Evolutionary conservation across 2,797 vertebrate species (phyloP), one percentile per base, ranked within the genome.

Genomic region (Steatocranus sp.): DNA sequence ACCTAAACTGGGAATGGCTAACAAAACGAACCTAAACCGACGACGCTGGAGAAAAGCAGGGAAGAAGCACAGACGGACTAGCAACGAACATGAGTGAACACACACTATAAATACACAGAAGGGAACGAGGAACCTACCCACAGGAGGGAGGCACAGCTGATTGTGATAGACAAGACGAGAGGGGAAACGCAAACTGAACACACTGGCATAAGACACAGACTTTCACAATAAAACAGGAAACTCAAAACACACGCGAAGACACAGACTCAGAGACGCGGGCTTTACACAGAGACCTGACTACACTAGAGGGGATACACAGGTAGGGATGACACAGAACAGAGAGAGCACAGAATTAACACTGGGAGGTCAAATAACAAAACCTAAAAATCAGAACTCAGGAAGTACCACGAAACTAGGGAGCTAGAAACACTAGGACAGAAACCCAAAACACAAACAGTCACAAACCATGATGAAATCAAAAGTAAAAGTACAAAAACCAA

Each of bases 101-200:
- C 23, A 27, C 51, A 54, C 23, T 54, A 27, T 54, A 54, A 54
- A 27, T 27, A 27, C 51, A 54, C 51, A 27, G 51, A 53, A 8
- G 23, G 23, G 23, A 27, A 27, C 12, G 23, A 53, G 23, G 23
- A 53, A 5, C 8, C 12, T 8, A 8, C 23, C 25, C 51, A 27
- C 51, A 27, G 51, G 23, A 2, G 23, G 12, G 51, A 54, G 51
- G 51, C 51, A 54, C 51, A 54, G 0, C 51, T 0, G 7, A 54
- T 27, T 1, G 7, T 54, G 23, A 54, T 54, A 0, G 3, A 15
- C 51, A 54, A 54, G 23, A 27, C 1, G 0, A 53, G 51, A 2
- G 12, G 51, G 12, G 23, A 54, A 54, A 54, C 12, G 1, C 23
- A 54, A 5, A 0, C 0, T 8, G 23, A 15, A 53, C 0, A 53